Evolutionary conservation across 64 coral and sea anemone genomes (phyloP).

Genomic region (Porites lutea): DNA sequence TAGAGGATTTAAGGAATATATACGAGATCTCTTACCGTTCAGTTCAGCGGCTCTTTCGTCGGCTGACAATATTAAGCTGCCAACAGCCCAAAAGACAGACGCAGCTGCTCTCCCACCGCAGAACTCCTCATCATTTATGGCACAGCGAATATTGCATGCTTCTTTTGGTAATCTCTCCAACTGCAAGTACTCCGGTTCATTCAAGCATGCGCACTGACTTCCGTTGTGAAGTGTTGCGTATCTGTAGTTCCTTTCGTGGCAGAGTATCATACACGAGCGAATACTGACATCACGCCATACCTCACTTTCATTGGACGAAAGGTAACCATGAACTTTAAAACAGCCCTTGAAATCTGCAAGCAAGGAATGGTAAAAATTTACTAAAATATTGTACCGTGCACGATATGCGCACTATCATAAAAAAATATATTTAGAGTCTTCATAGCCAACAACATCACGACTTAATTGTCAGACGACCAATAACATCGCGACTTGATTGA

Average conservation of each 20-base stretch:
- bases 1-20: not conserved
- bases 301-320: conserved; percentile 62
- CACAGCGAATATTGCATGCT: conserved; percentile 60
- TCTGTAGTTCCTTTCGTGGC: conserved; percentile 40
- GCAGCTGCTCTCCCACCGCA: conserved; percentile 71
- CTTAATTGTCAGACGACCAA: too few species aligned
- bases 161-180: conserved; percentile 34
- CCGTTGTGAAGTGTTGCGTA: conserved; percentile 83
- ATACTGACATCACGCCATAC: conserved; percentile 68
- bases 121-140: conserved; percentile 22
- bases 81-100: conserved; percentile 67
- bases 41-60: conserved; percentile 39
- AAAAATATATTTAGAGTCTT: too few species aligned
- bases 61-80: conserved; percentile 7
- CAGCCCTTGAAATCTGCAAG: conserved; percentile 78
- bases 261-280: conserved; percentile 79
- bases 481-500: too few species aligned
- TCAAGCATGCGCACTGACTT: conserved; percentile 72
- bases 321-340: conserved; percentile 67
- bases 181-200: conserved; percentile 13
- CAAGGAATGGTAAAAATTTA: not conserved
- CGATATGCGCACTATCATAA: not conserved
- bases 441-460: too few species aligned
- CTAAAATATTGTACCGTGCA: not conserved
- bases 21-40: conserved; percentile 33